Base-by-base conservation (phyloP, 1,140 invertebrate species). In the Ostrea edulis region DNA sequence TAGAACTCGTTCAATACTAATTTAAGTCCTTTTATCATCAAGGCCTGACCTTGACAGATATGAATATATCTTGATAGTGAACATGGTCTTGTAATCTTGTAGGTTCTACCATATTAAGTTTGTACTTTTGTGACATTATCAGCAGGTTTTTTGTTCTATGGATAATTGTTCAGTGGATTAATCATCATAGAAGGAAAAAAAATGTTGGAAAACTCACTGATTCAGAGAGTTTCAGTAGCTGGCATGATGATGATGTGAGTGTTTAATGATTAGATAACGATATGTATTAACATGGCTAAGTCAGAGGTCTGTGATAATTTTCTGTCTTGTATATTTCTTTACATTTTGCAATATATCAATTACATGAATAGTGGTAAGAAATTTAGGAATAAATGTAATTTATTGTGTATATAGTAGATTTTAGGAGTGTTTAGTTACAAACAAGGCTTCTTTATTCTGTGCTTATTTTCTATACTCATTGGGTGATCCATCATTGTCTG, bases 221-320 rank as follows among this genome's bases (percentile, higher is more conserved):
- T 77, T 29, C 68, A 77, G 68, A 17, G 68, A 77, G 68, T 77
- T 77, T 35, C 68, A 77, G 25, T 77, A 25, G 25, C 68, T 29
- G 68, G 68, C 22, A 77, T 77, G 25, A 17, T 77, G 68, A 77
- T 77, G 68, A 35, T 77, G 68, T 77, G 25, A 77, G 68, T 77
- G 68, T 25, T 25, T 35, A n/a, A n/a, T 62, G 58, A 44, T 44
- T 44, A 44, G 35, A 44, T 44, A 44, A 44, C 5, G 35, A 44
- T 44, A 44, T 44, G 35, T 44, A 44, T n/a, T 62, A n/a, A 62
- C n/a, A 62, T n/a, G n/a, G 55, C 17, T 62, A 17, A 62, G 55
- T 62, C 55, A 62, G 55, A 20, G n/a, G 17, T 62, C n/a, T 17
- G 17, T n/a, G 55, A 20, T 7, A 62, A n/a, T 55, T 17, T 55